Percentiles rank a stretch among this genome's conserved stretches.
Conservation (phyloP, 2,797 vertebrate species). For the Streptopelia turtur region DNA sequence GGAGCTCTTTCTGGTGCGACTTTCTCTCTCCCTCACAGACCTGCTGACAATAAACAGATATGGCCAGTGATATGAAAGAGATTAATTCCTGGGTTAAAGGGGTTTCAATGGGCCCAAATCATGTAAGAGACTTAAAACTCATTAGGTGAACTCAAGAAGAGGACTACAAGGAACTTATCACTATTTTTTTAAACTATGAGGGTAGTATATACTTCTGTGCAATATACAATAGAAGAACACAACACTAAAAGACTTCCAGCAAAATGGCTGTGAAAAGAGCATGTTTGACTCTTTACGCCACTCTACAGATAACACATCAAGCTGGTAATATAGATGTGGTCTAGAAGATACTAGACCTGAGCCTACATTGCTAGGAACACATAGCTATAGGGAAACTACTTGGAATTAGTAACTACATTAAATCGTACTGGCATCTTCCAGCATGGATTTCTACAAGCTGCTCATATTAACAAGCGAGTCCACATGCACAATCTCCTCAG, state of each 20-base stretch:
- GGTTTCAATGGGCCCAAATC: background rate
- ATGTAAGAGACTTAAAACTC: background rate
- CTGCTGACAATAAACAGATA: conserved; percentile 62
- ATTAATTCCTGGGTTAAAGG: background rate
- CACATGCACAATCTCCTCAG: background rate
- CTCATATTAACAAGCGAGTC: background rate
- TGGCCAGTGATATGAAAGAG: fast-evolving
- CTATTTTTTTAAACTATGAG: background rate
- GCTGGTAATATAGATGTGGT: background rate
- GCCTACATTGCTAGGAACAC: background rate
- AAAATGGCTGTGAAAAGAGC: background rate
- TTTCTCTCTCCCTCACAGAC: conserved; percentile 81
- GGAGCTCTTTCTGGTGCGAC: conserved; percentile 87
- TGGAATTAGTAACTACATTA: background rate
- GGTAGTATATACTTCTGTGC: background rate
- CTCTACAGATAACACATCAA: background rate
- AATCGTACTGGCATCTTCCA: background rate
- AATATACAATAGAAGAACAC: background rate
- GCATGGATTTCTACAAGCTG: background rate
- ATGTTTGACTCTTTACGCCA: fast-evolving
- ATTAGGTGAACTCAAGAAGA: background rate
- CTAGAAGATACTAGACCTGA: background rate
- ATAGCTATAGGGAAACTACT: background rate
- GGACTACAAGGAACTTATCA: background rate
- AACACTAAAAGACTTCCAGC: background rate